phyloP scores from a whole-genome alignment of 2,888 invertebrate genomes.

The Acleris literana region DNA sequence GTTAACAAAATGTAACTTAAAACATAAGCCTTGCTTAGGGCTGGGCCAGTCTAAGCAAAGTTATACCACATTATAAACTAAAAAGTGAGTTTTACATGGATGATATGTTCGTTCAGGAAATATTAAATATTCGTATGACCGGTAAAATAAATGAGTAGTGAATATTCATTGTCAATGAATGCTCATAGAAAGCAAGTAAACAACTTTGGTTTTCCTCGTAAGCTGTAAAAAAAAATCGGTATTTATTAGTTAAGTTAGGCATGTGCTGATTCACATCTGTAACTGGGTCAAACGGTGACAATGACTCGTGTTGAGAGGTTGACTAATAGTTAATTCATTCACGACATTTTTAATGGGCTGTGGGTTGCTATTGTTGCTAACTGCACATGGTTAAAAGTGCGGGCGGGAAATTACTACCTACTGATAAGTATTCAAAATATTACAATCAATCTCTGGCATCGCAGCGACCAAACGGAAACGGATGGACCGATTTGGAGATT shows the following conservation, averaged over 20 bases:
- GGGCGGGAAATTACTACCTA: background rate
- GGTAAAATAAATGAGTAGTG: too few species aligned
- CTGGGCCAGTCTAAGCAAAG: too few species aligned
- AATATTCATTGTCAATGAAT: background rate
- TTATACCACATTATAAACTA: too few species aligned
- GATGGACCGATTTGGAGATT: too few species aligned
- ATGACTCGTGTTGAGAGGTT: constrained; percentile 27
- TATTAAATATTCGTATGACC: too few species aligned
- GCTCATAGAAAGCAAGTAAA: background rate
- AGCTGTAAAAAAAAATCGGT: background rate
- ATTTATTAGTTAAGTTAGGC: background rate
- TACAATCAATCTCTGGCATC: too few species aligned
- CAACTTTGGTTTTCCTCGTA: constrained; percentile 1
- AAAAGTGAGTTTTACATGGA: too few species aligned
- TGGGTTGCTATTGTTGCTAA: constrained; percentile 14
- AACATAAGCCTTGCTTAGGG: too few species aligned
- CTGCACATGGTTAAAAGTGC: constrained; percentile 12
- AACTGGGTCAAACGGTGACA: constrained; percentile 27
- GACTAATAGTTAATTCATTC: constrained; percentile 31
- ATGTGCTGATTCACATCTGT: constrained; percentile 27
- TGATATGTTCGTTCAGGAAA: too few species aligned
- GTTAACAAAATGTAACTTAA: too few species aligned
- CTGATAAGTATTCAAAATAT: too few species aligned
- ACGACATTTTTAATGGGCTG: constrained; percentile 15
- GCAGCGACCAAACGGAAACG: too few species aligned